Percentiles rank a stretch among this genome's conserved stretches.
phyloP scores from a whole-genome alignment of 2,888 invertebrate species.

The Rhodophaea formosa region DNA sequence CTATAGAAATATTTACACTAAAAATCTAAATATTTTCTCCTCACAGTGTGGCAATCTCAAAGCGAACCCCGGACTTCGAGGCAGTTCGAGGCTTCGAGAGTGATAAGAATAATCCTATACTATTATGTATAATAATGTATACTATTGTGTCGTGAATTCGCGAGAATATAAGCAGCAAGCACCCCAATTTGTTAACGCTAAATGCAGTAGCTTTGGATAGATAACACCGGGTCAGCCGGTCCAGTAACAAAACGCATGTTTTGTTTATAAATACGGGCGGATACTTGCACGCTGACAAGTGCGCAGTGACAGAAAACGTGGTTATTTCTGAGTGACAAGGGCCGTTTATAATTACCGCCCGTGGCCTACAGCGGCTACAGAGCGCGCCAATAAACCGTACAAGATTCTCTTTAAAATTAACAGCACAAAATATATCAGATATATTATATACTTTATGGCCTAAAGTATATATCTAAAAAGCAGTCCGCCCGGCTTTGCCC shows the following conservation, averaged over 20 bases:
- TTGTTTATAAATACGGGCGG: slow-evolving; percentile 29
- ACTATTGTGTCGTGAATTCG: too few relatives aligned
- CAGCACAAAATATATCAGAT: too few relatives aligned
- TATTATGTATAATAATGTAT: too few relatives aligned
- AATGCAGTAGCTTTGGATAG: neutral
- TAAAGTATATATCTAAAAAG: too few relatives aligned
- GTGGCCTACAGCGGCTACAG: slow-evolving; percentile 51
- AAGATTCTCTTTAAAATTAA: neutral
- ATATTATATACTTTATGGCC: too few relatives aligned
- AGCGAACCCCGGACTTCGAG: too few relatives aligned
- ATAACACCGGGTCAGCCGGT: neutral
- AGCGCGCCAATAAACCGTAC: slow-evolving; percentile 32
- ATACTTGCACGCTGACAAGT: slow-evolving; percentile 21
- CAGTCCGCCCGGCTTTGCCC: too few relatives aligned
- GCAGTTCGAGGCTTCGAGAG: too few relatives aligned
- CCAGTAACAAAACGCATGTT: slow-evolving; percentile 23
- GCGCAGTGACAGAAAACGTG: slow-evolving; percentile 26
- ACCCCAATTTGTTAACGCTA: neutral
- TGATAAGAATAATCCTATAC: too few relatives aligned
- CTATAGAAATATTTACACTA: too few relatives aligned
- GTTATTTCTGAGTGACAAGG: slow-evolving; percentile 44
- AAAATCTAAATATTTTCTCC: too few relatives aligned
- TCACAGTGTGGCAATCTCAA: too few relatives aligned
- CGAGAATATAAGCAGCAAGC: neutral
- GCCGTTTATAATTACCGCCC: slow-evolving; percentile 53